Percentiles rank a stretch among this genome's conserved stretches.
Evolutionary conservation across 2,888 invertebrate genomes (phyloP).

Genomic region (Xanthia icteritia): DNA sequence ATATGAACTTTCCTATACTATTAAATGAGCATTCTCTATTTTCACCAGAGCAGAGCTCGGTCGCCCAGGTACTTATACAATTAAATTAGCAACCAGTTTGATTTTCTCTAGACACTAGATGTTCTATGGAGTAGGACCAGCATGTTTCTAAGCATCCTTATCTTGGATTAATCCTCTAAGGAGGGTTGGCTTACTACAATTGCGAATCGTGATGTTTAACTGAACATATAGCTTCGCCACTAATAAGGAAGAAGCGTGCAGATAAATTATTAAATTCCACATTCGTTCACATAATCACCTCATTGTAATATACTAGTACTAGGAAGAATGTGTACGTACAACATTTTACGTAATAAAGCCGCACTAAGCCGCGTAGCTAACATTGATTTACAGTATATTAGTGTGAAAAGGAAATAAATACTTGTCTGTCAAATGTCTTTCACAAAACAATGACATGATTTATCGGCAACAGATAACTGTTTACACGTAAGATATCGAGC

Average conservation of each 20-base stretch:
- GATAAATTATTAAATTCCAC: slow-evolving; percentile 48
- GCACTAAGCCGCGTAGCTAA: slow-evolving; percentile 44
- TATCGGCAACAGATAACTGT: slow-evolving; percentile 74
- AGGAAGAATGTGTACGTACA: slow-evolving; percentile 56
- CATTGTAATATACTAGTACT: slow-evolving; percentile 40
- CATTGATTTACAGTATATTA: slow-evolving; percentile 64
- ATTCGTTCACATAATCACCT: slow-evolving; percentile 55
- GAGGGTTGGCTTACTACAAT: slow-evolving; percentile 13
- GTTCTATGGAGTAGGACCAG: too few species aligned
- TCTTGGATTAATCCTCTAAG: too few species aligned
- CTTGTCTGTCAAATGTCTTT: slow-evolving; percentile 73
- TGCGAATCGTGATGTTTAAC: slow-evolving; percentile 29
- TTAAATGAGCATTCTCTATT: too few species aligned
- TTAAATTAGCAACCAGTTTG: too few species aligned
- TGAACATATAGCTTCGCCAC: slow-evolving; percentile 21
- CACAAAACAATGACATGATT: slow-evolving; percentile 75
- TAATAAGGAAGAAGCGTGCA: slow-evolving; percentile 45
- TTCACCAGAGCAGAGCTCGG: too few species aligned
- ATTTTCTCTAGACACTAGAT: too few species aligned
- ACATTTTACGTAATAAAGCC: slow-evolving; percentile 55
- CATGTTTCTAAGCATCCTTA: too few species aligned
- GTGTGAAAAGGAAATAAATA: slow-evolving; percentile 73
- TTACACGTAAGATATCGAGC: slow-evolving; percentile 68
- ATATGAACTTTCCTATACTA: too few species aligned
- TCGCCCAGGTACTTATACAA: too few species aligned